These are phyloP conservation scores for Xestia rhomboidea DNA, from an alignment of 2,888 invertebrate genomes.

Conservation along the genomic window DNA sequence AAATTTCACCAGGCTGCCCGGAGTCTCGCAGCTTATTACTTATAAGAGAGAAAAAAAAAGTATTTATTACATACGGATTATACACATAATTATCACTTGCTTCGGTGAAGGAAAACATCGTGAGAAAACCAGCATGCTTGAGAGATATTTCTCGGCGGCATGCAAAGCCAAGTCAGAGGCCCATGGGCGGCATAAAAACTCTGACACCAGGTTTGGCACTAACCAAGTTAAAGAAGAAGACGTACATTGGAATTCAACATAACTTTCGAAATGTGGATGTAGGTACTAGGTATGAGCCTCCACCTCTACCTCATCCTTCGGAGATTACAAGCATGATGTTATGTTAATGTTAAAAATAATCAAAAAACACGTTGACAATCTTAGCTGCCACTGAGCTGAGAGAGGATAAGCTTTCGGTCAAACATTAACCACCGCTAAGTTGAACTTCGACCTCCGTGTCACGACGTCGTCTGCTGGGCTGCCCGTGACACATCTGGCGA, in stretches of 20 bases:
- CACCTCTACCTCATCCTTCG: neutral
- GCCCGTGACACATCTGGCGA: conserved; percentile 27
- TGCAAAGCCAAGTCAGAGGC: too few relatives aligned
- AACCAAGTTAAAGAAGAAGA: too few relatives aligned
- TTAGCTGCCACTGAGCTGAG: conserved; percentile 62
- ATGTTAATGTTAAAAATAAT: neutral
- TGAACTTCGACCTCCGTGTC: conserved; percentile 54
- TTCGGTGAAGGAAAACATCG: too few relatives aligned
- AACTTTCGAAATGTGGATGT: neutral
- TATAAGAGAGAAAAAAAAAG: too few relatives aligned
- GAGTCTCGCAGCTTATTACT: neutral
- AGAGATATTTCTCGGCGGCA: too few relatives aligned
- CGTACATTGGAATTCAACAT: neutral
- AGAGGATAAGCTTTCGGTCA: conserved; percentile 59
- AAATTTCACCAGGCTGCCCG: neutral
- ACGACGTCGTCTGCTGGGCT: conserved; percentile 60
- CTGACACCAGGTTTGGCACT: too few relatives aligned
- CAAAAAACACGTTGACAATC: conserved; percentile 39
- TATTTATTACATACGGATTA: too few relatives aligned
- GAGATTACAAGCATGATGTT: neutral
- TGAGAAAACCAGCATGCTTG: too few relatives aligned
- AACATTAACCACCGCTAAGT: conserved; percentile 37
- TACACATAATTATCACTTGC: too few relatives aligned
- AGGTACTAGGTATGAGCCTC: neutral
- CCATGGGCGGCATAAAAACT: too few relatives aligned